Percentiles rank a stretch among this genome's conserved stretches.
Conservation (phyloP, 2,888 invertebrate genomes). For the Yponomeuta evonymella region DNA sequence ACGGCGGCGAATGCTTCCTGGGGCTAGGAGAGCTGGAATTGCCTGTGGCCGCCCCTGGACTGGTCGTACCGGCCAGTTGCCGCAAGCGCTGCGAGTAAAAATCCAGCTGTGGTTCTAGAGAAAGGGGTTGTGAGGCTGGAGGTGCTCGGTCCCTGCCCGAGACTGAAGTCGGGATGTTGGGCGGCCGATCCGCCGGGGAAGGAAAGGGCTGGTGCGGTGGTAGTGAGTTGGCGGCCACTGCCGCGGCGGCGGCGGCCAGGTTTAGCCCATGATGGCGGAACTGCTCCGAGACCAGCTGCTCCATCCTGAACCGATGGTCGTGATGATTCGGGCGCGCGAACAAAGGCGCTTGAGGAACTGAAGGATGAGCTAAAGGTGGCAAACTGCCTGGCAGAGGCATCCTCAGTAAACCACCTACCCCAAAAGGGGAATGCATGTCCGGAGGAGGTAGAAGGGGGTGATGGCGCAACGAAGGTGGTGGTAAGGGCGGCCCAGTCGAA, state of each 20-base stretch:
- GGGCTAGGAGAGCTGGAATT: constrained; percentile 89
- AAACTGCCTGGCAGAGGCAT: constrained; percentile 82
- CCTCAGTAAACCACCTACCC: constrained; percentile 81
- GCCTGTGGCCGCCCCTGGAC: constrained; percentile 92
- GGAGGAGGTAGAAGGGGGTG: constrained; percentile 82
- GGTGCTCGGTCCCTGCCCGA: constrained; percentile 67
- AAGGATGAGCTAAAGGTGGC: constrained; percentile 80
- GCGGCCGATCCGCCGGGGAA: constrained; percentile 77
- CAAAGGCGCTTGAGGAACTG: constrained; percentile 82
- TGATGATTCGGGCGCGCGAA: constrained; percentile 87
- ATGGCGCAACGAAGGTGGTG: constrained; percentile 80
- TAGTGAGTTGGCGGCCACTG: constrained; percentile 78
- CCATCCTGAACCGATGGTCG: constrained; percentile 88
- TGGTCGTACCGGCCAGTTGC: constrained; percentile 97
- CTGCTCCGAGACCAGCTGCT: constrained; percentile 88
- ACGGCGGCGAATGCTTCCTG: constrained; percentile 87
- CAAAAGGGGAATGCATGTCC: constrained; percentile 85
- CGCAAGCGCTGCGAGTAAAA: constrained; percentile 99
- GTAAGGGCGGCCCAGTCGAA: constrained; percentile 72
- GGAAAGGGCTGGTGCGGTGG: constrained; percentile 79
- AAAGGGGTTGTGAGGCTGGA: constrained; percentile 79
- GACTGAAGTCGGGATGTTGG: constrained; percentile 69
- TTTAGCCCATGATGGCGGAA: constrained; percentile 87
- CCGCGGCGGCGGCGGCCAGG: constrained; percentile 84
- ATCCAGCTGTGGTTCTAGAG: constrained; percentile 94